Evolutionary conservation across 2,797 vertebrate species (phyloP).

Genomic region (Trematomus bernacchii): DNA sequence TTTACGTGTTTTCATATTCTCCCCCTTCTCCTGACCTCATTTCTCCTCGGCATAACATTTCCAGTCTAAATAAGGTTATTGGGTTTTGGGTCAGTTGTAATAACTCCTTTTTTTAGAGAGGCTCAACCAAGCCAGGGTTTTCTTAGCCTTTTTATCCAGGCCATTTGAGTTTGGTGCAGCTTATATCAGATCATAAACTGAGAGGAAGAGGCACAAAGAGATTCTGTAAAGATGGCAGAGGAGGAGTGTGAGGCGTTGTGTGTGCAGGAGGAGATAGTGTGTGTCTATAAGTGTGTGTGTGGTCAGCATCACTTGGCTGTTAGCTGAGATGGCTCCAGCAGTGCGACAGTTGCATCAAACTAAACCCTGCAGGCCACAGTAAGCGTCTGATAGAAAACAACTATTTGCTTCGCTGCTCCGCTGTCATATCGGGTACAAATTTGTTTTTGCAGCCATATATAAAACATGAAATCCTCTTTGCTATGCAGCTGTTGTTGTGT

Average conservation of each 20-base stretch:
- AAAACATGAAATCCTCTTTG: conserved; percentile 3
- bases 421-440: neutral
- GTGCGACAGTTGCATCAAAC: conserved; percentile 35
- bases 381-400: conserved; percentile 26
- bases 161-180: conserved; percentile 47
- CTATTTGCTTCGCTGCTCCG: conserved; percentile 2
- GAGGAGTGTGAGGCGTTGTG: conserved; percentile 23
- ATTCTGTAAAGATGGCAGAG: conserved; percentile 53
- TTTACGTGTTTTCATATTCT: conserved; percentile 30
- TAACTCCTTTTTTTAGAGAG: conserved; percentile 4
- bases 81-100: conserved; percentile 58
- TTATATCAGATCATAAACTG: conserved; percentile 56
- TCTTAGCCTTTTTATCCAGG: conserved; percentile 61
- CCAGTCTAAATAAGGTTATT: conserved; percentile 66
- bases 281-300: conserved; percentile 11
- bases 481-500: neutral
- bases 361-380: conserved; percentile 18
- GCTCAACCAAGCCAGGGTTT: conserved; percentile 36
- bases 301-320: conserved; percentile 50
- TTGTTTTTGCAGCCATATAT: neutral
- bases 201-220: conserved; percentile 48
- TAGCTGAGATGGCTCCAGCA: conserved; percentile 29
- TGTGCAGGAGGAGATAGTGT: conserved; percentile 16
- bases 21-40: conserved; percentile 48
- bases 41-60: conserved; percentile 37